Evolutionary conservation across 2,888 invertebrate species (phyloP).

Genomic region (Trilocha varians): DNA sequence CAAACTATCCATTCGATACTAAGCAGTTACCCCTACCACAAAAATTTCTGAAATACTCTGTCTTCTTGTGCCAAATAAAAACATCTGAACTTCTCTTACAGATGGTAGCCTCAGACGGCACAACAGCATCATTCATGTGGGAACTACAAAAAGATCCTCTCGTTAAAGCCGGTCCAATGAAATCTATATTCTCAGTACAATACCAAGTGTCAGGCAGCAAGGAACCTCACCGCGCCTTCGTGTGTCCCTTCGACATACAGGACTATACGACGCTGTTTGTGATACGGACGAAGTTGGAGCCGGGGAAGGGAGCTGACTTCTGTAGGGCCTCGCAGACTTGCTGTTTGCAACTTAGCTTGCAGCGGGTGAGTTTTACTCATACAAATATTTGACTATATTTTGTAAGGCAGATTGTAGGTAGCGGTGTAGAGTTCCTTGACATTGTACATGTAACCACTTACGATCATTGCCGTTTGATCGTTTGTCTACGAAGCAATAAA

Average conservation of each 20-base stretch:
- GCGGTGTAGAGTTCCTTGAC: too few species aligned
- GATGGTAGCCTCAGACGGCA: slow-evolving; percentile 79
- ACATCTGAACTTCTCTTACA: slow-evolving; percentile 35
- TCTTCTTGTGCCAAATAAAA: too few species aligned
- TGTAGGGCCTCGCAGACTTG: slow-evolving; percentile 93
- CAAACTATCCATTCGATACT: too few species aligned
- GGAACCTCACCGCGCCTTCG: slow-evolving; percentile 59
- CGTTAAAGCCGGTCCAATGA: slow-evolving; percentile 70
- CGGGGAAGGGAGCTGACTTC: slow-evolving; percentile 85
- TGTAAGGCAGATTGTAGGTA: too few species aligned
- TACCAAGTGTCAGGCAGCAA: slow-evolving; percentile 39
- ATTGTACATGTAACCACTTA: too few species aligned
- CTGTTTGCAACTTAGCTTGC: slow-evolving; percentile 83
- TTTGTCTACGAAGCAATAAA: too few species aligned
- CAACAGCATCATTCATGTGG: slow-evolving; percentile 88
- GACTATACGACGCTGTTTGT: slow-evolving; percentile 91
- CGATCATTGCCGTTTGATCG: too few species aligned
- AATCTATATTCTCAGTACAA: slow-evolving; percentile 50
- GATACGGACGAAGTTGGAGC: slow-evolving; percentile 84
- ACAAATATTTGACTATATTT: too few species aligned
- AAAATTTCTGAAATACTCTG: too few species aligned
- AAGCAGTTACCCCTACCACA: too few species aligned
- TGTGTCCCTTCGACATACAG: slow-evolving; percentile 83
- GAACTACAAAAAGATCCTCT: slow-evolving; percentile 79
- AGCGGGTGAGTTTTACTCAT: slow-evolving; percentile 54